These are phyloP conservation scores for Pseudomyrmex dendroicus DNA, from an alignment of 1,140 invertebrate species.

Conservation along the genomic window DNA sequence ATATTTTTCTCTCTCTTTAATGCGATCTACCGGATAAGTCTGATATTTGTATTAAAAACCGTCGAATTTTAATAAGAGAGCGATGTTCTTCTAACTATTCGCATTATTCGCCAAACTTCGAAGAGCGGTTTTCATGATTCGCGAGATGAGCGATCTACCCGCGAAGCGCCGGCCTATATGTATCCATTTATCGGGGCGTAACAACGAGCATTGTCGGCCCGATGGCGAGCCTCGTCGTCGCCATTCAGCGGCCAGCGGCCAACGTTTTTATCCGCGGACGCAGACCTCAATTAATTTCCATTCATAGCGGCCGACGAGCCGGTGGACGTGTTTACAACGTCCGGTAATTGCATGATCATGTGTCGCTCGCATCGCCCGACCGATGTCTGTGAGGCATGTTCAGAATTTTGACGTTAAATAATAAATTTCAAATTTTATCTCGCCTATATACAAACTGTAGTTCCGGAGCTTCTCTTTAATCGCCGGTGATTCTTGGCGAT, in stretches of 20 bases:
- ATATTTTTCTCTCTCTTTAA: background rate
- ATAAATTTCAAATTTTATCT: too few relatives aligned
- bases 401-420: too few relatives aligned
- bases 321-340: conserved; percentile 67
- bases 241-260: conserved; percentile 12
- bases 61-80: background rate
- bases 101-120: background rate
- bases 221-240: background rate
- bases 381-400: too few relatives aligned
- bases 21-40: too few relatives aligned
- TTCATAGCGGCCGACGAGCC: conserved; percentile 63
- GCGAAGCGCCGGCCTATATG: conserved; percentile 21
- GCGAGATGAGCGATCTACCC: conserved; percentile 25
- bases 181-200: conserved; percentile 65
- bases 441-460: too few relatives aligned
- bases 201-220: conserved; percentile 70
- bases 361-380: background rate
- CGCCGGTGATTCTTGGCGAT: too few relatives aligned
- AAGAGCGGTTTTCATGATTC: background rate
- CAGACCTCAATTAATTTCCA: conserved; percentile 71
- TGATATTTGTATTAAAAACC: too few relatives aligned
- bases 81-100: background rate
- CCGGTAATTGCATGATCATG: conserved; percentile 63
- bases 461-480: too few relatives aligned
- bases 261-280: conserved; percentile 61